These are phyloP conservation scores for Galleria mellonella DNA, from an alignment of 1,140 invertebrate genomes.

Conservation along the genomic window DNA sequence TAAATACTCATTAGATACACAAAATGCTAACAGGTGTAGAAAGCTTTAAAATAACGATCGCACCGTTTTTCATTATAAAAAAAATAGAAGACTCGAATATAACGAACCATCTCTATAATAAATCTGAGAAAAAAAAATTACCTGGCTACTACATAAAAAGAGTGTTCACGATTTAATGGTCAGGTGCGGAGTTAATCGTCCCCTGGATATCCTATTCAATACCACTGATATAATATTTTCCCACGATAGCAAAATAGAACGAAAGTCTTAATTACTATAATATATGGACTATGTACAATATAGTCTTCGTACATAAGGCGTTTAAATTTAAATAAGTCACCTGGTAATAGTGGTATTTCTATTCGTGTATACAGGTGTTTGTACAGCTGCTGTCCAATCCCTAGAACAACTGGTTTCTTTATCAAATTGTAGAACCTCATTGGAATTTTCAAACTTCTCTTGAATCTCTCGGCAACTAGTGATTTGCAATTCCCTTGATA, in stretches of 20 bases:
- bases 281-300: no score
- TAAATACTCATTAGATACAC: no score
- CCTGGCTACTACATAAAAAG: constrained; percentile 33
- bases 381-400: background rate
- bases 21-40: no score
- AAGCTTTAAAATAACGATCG: no score
- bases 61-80: no score
- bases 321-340: no score
- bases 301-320: no score
- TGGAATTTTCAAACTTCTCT: no score
- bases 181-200: constrained; percentile 40
- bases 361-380: background rate
- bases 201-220: constrained; percentile 19
- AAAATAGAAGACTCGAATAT: no score
- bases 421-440: background rate
- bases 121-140: constrained; percentile 24
- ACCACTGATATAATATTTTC: constrained; percentile 26
- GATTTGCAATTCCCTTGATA: constrained; percentile 17
- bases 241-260: constrained; percentile 36
- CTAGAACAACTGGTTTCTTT: background rate
- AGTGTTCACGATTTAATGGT: constrained; percentile 17
- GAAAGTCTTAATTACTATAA: no score
- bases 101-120: no score
- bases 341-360: no score
- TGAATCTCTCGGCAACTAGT: background rate